Evolutionary conservation across 1,140 invertebrate species (phyloP), one percentile per base, ranked within the genome.

Genomic region (Psix sp.): DNA sequence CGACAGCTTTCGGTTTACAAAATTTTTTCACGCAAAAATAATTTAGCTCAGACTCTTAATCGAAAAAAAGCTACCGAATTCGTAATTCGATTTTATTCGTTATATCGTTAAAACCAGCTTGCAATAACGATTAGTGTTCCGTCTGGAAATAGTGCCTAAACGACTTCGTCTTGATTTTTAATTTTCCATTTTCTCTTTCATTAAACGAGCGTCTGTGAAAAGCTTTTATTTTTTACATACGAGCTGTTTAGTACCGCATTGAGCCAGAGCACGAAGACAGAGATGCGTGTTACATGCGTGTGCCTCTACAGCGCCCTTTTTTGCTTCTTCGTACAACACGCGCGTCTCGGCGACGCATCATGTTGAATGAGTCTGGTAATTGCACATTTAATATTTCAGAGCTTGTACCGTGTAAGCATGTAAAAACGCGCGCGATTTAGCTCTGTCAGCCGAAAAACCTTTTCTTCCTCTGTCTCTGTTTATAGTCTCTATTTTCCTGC

Each of bases 371-470:
- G 52, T 76, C 75, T 78, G 82, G 83, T 87, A 87, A 87, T 87
- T 87, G 85, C 84, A 74, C 82, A 84, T 78, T 87, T 85, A 87
- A 87, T 86, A 87, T 86, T 87, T 87, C 83, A 86, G 82, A 80
- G 80, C 80, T 82, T 81, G 82, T 80, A 75, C 80, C 78, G 54
- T 82, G 74, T 80, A 82, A 83, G 84, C 79, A 80, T 82, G 75
- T 80, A 81, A 80, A 83, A 83, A 80, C 71, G 76, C 78, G 70
- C 73, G 51, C 76, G 82, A 84, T 83, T 85, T 81, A 83, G 76
- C 74, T 72, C 70, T 77, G 63, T 76, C 73, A 67, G 60, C 74
- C 74, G 57, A 73, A 67, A 76, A 67, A 36, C 51, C 56, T 45
- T 60, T 65, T 72, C 60, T 70, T 52, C 52, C 62, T 42, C 67